Base-by-base conservation (phyloP, 2,888 invertebrate species). In the Caenorhabditis plicata region DNA sequence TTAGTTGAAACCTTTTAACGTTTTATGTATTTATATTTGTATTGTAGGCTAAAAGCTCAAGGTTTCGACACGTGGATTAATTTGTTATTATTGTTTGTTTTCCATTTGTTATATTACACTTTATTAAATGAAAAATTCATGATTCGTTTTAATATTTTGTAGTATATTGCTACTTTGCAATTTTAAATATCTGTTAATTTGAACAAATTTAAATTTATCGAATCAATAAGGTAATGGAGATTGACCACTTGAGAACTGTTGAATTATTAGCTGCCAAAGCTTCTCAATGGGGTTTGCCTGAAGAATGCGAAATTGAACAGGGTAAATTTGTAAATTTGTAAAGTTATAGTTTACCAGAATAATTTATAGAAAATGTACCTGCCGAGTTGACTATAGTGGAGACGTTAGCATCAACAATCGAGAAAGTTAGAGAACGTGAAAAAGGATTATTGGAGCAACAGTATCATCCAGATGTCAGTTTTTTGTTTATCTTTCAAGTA, bases 21-120 rank as follows among this genome's bases (percentile, higher is more conserved):
- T n/a, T n/a, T n/a, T n/a, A n/a, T n/a, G n/a, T n/a, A n/a, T n/a
- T n/a, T n/a, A 25, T 8, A 25, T 26, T 22, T 13, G 13, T 26
- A 13, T 41, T 68, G 41, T 52, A 71, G 71, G 58, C 70, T 23
- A 65, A 64, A 44, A 62, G 60, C 53, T 64, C 68, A 26, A 64
- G 68, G n/a, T 70, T 70, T 60, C 72, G 72, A 15, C 70, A 70
- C 33, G 53, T 70, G 35, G 72, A 72, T 41, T 72, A 40, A 72
- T 26, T 2, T 13, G 13, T 45, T 5, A 35, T 44, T 35, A 4
- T 7, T 2, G 2, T 25, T 45, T 39, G 8, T 17, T 22, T 32
- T 32, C 5, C 17, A 27, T 31, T 41, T 22, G 19, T 47, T 47
- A 29, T n/a, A 13, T 26, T 32, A 17, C 19, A 13, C 22, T 17